Evolutionary conservation across 2,113 vertebrate species (phyloP), one percentile per base, ranked within the genome.

Genomic region (Micromys minutus): DNA sequence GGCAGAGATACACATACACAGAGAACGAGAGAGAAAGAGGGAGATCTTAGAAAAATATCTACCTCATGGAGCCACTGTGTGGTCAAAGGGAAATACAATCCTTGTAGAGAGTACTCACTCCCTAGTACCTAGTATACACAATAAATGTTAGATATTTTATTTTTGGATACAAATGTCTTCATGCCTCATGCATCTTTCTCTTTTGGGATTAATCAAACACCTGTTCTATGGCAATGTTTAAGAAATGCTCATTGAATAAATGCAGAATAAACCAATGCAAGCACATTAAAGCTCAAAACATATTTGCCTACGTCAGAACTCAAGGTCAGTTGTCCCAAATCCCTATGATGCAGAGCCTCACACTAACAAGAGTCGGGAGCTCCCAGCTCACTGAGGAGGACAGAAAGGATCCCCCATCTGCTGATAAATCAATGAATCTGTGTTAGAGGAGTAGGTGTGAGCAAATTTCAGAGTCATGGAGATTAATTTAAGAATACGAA

Each of bases 91-190:
- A 67, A 95, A 83, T 39, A 61, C 6, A 26, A 74, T 9, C 31
- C 19, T 47, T 26, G 45, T 52, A 50, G 31, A 84, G 87, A 90
- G 21, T 15, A n/a, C 75, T n/a, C 24, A 16, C 21, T 55, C 86
- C 34, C 55, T 61, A 89, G 15, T 39, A 90, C 45, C 74, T 74
- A 77, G 34, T 52, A 80, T 21, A 39, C 36, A 77, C 75, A 75
- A 67, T 90, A 79, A 91, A 67, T 69, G 22, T 67, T 45, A 59
- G 29, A 10, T 86, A n/a, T 79, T 91, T 85, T 96, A 42, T 61
- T 80, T 92, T 79, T 74, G 88, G n/a, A 80, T 84, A 59, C 16
- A 93, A 88, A 88, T 17, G 42, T 67, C 47, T 63, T 55, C 57
- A 45, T 75, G 83, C 65, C 17, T 86, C 39, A 1, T 72, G 65